Evolutionary conservation across 2,113 vertebrate genomes (phyloP).

Genomic region (Tragelaphus buxtoni): DNA sequence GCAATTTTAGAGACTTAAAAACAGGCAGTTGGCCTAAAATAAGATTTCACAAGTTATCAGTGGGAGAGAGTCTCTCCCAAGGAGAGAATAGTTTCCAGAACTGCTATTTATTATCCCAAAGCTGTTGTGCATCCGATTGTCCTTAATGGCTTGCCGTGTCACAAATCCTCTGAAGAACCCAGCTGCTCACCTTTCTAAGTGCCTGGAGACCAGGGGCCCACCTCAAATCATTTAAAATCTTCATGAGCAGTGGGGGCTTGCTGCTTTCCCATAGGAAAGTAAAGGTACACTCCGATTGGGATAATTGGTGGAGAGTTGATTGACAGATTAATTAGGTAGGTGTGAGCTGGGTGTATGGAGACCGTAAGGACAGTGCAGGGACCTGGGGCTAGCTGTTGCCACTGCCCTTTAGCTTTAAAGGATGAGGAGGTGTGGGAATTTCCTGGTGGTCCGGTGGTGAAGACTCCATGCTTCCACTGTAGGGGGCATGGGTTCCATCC

Average conservation of each 20-base stretch:
- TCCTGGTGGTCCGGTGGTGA: background rate
- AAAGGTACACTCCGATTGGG: background rate
- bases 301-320: background rate
- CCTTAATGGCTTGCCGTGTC: too few relatives aligned
- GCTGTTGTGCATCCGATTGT: background rate
- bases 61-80: background rate
- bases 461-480: background rate
- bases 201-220: background rate
- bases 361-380: background rate
- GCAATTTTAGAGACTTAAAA: background rate
- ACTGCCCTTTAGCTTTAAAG: background rate
- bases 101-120: background rate
- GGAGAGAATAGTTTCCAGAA: background rate
- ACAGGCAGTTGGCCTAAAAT: background rate
- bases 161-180: fast-evolving
- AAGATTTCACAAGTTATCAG: background rate
- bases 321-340: background rate
- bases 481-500: background rate
- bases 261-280: background rate
- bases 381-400: background rate
- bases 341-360: background rate
- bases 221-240: background rate
- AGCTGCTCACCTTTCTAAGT: fast-evolving
- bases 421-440: background rate
- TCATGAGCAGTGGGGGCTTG: background rate